These are phyloP conservation scores for Patagioenas fasciata DNA, from an alignment of 2,113 vertebrate species.

Conservation along the genomic window DNA sequence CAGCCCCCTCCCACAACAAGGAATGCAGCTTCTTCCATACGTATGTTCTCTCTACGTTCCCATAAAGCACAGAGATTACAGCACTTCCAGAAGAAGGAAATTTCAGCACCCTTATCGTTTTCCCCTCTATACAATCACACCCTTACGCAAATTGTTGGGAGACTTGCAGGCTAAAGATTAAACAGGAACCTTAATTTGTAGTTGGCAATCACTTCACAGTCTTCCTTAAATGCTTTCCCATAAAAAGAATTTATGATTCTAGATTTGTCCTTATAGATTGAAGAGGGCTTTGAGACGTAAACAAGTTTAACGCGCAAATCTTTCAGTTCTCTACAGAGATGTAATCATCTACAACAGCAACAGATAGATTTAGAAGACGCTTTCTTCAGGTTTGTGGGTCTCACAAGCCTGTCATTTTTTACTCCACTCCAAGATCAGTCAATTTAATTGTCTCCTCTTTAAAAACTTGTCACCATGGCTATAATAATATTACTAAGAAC, in stretches of 20 bases:
- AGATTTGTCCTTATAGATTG: neutral
- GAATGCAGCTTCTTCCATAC: neutral
- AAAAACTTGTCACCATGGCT: neutral
- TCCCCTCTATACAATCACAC: neutral
- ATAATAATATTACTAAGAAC: neutral
- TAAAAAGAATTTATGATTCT: neutral
- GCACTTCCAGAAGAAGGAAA: neutral
- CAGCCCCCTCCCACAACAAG: neutral
- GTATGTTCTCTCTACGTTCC: neutral
- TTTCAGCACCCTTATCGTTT: neutral
- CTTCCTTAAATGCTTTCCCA: neutral
- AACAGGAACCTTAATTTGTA: constrained; percentile 30
- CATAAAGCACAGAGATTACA: neutral
- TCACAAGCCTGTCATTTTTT: neutral
- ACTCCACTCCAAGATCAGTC: neutral
- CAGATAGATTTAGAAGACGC: neutral
- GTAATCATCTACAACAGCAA: neutral
- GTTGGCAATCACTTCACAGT: neutral
- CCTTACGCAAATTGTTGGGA: neutral
- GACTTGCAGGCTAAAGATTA: constrained; percentile 6
- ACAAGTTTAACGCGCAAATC: neutral
- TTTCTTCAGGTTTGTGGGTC: neutral
- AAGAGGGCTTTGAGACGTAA: neutral
- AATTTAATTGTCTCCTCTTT: neutral
- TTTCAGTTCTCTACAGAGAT: neutral